Base-by-base conservation (phyloP, 2,797 vertebrate genomes). In the Typhlichthys eigenmanni region DNA sequence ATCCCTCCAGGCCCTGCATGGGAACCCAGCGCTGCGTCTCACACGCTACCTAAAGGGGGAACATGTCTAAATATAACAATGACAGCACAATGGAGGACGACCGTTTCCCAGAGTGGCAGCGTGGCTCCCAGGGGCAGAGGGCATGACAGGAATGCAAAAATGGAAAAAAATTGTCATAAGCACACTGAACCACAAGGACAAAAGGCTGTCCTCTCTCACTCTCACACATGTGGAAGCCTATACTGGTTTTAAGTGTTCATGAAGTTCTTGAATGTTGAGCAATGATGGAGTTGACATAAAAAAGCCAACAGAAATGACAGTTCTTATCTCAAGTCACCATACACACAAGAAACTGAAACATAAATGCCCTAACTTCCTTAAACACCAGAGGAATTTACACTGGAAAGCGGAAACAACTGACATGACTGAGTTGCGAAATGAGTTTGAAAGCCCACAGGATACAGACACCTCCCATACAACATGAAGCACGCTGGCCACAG, bases 61-160 rank as follows among this genome's bases (percentile, higher is more conserved):
- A 69, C n/a, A 14, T 34, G 64, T 76, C 80, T 87, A 88, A 76
- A 85, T 79, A 85, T 87, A 85, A 87, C 75, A 84, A 85, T 73
- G 74, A 81, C 58, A 58, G 77, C 67, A 81, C 53, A 66, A 76
- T 58, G 55, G 75, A 73, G 32, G 75, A 58, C 29, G 63, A 55
- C 47, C 13, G 61, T 83, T 87, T 89, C 71, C 72, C 77, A 83
- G 78, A 82, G 63, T 74, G 72, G 74, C 66, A 66, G 74, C 49
- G 63, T 63, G 56, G 74, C 85, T 78, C 71, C 6, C 32, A 78
- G 58, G 60, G 64, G 81, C 75, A 82, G 75, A 12, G 80, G 81
- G 56, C 76, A 74, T 12, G 74, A 72, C 69, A 71, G 68, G 75
- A 84, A 89, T 84, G 83, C 84, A 74, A 86, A 76, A 48, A 29